A percentile compares a stretch with the other conserved stretches of the same genome.
These are phyloP conservation scores for Lagria hirta DNA, from an alignment of 2,888 invertebrate species.

Conservation along the genomic window DNA sequence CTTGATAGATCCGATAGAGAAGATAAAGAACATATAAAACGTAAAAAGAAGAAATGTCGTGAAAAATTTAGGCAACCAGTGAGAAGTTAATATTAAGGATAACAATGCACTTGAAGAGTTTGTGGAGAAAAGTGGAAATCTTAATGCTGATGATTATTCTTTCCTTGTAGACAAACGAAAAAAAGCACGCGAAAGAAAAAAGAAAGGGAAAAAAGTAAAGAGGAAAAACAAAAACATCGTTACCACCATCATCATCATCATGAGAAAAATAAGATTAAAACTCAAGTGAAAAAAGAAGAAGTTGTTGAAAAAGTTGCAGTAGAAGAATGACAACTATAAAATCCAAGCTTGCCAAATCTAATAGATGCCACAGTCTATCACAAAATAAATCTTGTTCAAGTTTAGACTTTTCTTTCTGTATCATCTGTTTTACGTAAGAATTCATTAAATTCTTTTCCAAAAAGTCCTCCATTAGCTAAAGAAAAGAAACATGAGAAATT, in stretches of 20 bases:
- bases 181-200: constrained; percentile 79
- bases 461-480: constrained; percentile 57
- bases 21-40: constrained; percentile 63
- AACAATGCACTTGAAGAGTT: constrained; percentile 60
- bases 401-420: constrained; percentile 35
- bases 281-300: constrained; percentile 47
- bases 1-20: too few species aligned
- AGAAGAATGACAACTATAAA: constrained; percentile 46
- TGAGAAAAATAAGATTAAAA: constrained; percentile 55
- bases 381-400: constrained; percentile 49
- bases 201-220: constrained; percentile 81
- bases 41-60: constrained; percentile 56
- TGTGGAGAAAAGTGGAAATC: constrained; percentile 50
- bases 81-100: constrained; percentile 78
- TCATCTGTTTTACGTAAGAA: constrained; percentile 47
- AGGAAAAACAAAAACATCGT: constrained; percentile 71
- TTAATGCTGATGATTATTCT: constrained; percentile 50
- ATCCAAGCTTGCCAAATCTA: constrained; percentile 65
- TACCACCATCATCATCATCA: constrained; percentile 67
- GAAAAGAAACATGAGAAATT: constrained; percentile 64
- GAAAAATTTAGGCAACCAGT: constrained; percentile 69
- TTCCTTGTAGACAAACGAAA: constrained; percentile 56
- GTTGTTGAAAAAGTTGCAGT: constrained; percentile 20
- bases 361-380: constrained; percentile 62
- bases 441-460: constrained; percentile 58